Percentiles rank a stretch among this genome's conserved stretches.
Evolutionary conservation across 2,888 invertebrate species (phyloP).

Genomic region (Escarpia spicata): DNA sequence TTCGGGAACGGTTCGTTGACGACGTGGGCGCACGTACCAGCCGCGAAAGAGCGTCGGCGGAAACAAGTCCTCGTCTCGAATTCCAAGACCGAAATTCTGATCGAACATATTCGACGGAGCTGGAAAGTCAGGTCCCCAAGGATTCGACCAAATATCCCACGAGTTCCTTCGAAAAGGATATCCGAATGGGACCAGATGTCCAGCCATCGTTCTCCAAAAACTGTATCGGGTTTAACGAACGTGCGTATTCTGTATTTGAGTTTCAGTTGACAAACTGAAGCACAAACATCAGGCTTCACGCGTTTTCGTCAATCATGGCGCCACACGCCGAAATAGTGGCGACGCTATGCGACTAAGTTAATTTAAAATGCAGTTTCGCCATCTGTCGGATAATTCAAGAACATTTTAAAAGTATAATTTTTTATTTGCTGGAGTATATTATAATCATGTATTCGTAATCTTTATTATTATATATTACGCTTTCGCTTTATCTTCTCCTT

Average conservation of each 20-base stretch:
- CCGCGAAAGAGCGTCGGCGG: slow-evolving; percentile 14
- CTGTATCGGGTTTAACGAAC: background rate
- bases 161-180: slow-evolving; percentile 13
- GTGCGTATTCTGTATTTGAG: background rate
- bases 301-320: background rate
- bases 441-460: too few species aligned
- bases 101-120: slow-evolving; percentile 1
- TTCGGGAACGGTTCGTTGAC: background rate
- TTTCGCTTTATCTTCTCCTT: too few species aligned
- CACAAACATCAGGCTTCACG: background rate
- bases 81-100: slow-evolving; percentile 22
- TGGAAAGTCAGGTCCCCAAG: background rate
- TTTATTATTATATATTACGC: too few species aligned
- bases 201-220: background rate
- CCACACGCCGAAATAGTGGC: background rate
- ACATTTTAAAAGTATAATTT: background rate
- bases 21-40: slow-evolving; percentile 22
- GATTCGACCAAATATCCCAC: background rate
- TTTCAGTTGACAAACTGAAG: background rate
- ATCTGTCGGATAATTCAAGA: background rate
- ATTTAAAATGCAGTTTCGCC: background rate
- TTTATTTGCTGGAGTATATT: too few species aligned
- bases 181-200: background rate
- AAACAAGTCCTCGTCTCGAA: slow-evolving; percentile 19
- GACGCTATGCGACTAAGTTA: background rate